Evolutionary conservation across 2,113 vertebrate species (phyloP).

Genomic region (Centropus unirufus): DNA sequence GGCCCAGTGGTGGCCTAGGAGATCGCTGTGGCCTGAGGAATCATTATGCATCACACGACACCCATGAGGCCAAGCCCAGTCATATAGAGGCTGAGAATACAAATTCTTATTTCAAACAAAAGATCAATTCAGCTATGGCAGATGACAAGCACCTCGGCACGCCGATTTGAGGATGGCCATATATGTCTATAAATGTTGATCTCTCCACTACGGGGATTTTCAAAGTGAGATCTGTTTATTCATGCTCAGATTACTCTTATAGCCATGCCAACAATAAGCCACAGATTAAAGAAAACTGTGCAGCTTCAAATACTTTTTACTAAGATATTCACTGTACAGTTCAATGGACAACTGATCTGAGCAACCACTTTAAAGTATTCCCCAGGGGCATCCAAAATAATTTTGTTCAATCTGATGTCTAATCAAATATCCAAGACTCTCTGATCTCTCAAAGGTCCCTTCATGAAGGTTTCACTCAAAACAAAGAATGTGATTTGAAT

Average conservation of each 20-base stretch:
- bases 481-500: constrained; percentile 1
- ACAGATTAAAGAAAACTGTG: constrained; percentile 59
- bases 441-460: constrained; percentile 44
- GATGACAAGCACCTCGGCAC: background rate
- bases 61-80: background rate
- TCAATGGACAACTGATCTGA: constrained; percentile 63
- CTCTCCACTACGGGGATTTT: constrained; percentile 36
- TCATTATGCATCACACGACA: background rate
- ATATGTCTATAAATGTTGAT: constrained; percentile 11
- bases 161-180: background rate
- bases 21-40: background rate
- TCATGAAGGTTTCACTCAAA: constrained; percentile 57
- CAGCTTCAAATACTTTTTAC: constrained; percentile 4
- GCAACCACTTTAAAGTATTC: constrained; percentile 64
- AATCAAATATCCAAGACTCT: constrained; percentile 47
- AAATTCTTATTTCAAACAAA: background rate
- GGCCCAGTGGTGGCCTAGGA: background rate
- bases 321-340: background rate
- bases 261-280: constrained; percentile 50
- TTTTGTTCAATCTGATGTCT: constrained; percentile 38
- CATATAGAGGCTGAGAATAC: background rate
- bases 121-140: background rate
- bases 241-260: constrained; percentile 40
- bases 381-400: constrained; percentile 56
- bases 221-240: constrained; percentile 49